Conservation (phyloP, 2,797 vertebrate species). For the Eulemur coronatus region DNA sequence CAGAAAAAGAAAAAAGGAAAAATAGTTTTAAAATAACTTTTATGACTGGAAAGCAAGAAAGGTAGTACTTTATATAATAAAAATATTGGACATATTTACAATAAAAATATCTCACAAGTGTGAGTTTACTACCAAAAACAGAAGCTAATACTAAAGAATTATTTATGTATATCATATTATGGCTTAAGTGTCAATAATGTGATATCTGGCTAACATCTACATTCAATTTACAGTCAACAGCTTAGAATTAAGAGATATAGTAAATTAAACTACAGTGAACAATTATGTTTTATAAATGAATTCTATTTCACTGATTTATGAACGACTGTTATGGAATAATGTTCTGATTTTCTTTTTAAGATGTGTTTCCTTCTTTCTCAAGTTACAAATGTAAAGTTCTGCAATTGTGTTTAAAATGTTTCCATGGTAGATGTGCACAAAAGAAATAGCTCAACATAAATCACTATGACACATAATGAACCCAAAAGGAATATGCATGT, state of each 20-base stretch:
- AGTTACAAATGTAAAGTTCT: conserved; percentile 54
- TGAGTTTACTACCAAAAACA: conserved; percentile 35
- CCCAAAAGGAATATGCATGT: conserved; percentile 34
- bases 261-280: conserved; percentile 47
- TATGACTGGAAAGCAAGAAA: background rate
- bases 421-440: conserved; percentile 20
- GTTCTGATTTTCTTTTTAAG: conserved; percentile 43
- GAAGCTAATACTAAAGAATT: conserved; percentile 22
- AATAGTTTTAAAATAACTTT: conserved; percentile 13
- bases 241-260: conserved; percentile 28
- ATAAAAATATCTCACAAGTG: conserved; percentile 36
- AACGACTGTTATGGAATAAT: background rate
- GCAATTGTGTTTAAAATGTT: conserved; percentile 50
- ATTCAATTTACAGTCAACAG: conserved; percentile 19
- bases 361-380: conserved; percentile 45
- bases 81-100: conserved; percentile 26
- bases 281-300: conserved; percentile 52
- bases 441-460: conserved; percentile 64
- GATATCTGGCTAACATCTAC: conserved; percentile 29
- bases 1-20: background rate
- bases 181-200: background rate
- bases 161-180: conserved; percentile 14
- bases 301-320: conserved; percentile 46
- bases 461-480: conserved; percentile 47
- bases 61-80: background rate